Percentiles rank a stretch among this genome's conserved stretches.
Conservation (phyloP, 2,888 invertebrate species). For the Mamestra brassicae region DNA sequence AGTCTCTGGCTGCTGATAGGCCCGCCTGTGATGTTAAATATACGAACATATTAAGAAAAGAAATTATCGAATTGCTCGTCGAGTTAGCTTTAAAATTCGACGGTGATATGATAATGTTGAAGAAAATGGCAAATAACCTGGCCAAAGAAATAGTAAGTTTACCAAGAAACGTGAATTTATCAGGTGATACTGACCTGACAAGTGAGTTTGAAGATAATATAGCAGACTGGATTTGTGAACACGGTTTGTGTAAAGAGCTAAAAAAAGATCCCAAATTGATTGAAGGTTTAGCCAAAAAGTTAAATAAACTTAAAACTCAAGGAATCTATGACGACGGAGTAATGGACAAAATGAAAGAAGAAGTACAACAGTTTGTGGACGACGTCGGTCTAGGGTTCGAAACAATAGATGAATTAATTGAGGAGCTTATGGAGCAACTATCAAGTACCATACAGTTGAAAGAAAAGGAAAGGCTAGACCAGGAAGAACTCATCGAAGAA, state of each 20-base stretch:
- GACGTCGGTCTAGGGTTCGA: slow-evolving; percentile 23
- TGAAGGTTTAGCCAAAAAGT: slow-evolving; percentile 56
- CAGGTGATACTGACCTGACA: slow-evolving; percentile 32
- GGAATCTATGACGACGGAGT: slow-evolving; percentile 49
- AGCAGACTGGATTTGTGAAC: slow-evolving; percentile 51
- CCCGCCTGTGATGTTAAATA: slow-evolving; percentile 54
- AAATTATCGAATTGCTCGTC: slow-evolving; percentile 62
- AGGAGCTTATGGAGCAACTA: slow-evolving; percentile 44
- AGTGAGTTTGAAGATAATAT: slow-evolving; percentile 34
- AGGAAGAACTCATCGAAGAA: slow-evolving; percentile 56
- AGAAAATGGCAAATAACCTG: slow-evolving; percentile 55
- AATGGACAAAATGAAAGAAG: slow-evolving; percentile 40
- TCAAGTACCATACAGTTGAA: slow-evolving; percentile 23
- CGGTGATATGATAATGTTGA: slow-evolving; percentile 33
- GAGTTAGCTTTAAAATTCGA: slow-evolving; percentile 54
- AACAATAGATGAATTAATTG: slow-evolving; percentile 33
- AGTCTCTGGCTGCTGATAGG: slow-evolving; percentile 50
- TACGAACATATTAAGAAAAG: slow-evolving; percentile 59
- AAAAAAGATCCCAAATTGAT: slow-evolving; percentile 37
- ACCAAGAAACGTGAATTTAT: slow-evolving; percentile 48
- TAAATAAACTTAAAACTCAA: slow-evolving; percentile 55
- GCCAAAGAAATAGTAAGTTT: slow-evolving; percentile 50
- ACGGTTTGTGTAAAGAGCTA: slow-evolving; percentile 19
- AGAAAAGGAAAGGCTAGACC: slow-evolving; percentile 22
- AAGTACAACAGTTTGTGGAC: slow-evolving; percentile 34